Evolutionary conservation across 2,888 invertebrate genomes (phyloP), one percentile per base, ranked within the genome.

Genomic region (Rhimphoctona megacephalus): DNA sequence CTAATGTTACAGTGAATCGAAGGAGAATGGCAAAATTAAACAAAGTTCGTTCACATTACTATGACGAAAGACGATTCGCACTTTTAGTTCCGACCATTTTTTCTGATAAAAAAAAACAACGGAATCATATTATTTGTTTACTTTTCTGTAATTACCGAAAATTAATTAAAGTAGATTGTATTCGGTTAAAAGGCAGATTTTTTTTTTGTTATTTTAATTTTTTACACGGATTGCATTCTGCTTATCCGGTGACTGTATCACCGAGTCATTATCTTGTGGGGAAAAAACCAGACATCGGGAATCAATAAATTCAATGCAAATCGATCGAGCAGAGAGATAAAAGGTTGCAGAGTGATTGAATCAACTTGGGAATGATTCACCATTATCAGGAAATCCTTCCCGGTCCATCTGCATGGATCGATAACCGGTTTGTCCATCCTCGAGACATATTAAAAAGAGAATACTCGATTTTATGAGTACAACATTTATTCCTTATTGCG

Each of bases 21-120:
- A 66, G 25, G 46, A 49, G 36, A 66, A 54, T 46, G 43, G 36
- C 8, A 19, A 36, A 30, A 70, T 74, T 74, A n/a, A 22, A 49
- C 69, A 79, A 61, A 69, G 61, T 74, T 79, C 49, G 70, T 74
- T 82, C 49, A 19, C 57, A 61, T 54, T 22, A 17, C 30, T 33
- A 36, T 66, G 43, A 46, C 54, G 7, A 25, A 72, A 33, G 30
- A 17, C 22, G 73, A 54, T 43, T 33, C 36, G 33, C 36, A 14
- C 17, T 57, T 57, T 39, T 25, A 54, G 73, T 6, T 39, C 22
- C 36, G n/a, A 19, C 36, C 36, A 6, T 36, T 36, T 36, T 6
- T 3, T 36, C 6, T 36, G 36, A 3, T 8, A 8, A 39, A 8
- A 3, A 25, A 46, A 46, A 22, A 8, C 19, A 46, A 14, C 43